Evolutionary conservation across 2,797 vertebrate genomes (phyloP).

Genomic region (Uromys caudimaculatus): DNA sequence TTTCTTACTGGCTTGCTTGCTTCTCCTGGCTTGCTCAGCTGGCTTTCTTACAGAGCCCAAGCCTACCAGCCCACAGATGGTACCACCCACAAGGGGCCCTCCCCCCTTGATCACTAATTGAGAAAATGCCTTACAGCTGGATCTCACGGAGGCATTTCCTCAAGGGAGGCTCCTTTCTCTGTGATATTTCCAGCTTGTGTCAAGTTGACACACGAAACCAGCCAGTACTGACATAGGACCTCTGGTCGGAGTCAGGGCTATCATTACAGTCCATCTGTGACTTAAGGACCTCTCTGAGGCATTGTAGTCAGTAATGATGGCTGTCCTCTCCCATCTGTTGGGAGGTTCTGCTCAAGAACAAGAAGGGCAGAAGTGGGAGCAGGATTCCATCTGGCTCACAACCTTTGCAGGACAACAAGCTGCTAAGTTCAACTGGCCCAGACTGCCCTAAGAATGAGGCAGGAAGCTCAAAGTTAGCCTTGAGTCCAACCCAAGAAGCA

Average conservation of each 20-base stretch:
- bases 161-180: too few relatives aligned
- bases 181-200: too few relatives aligned
- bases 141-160: too few relatives aligned
- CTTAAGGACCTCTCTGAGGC: background rate
- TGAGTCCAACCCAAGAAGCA: background rate
- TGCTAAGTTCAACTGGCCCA: background rate
- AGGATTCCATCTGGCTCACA: background rate
- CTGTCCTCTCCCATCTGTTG: background rate
- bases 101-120: too few relatives aligned
- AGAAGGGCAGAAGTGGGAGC: background rate
- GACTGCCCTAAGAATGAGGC: background rate
- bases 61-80: too few relatives aligned
- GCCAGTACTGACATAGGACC: background rate
- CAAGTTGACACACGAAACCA: too few relatives aligned
- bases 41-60: too few relatives aligned
- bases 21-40: too few relatives aligned
- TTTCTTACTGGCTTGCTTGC: too few relatives aligned
- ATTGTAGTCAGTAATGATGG: background rate
- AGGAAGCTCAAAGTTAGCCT: background rate
- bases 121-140: too few relatives aligned
- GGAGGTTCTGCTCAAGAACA: background rate
- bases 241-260: background rate
- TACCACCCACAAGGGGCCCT: too few relatives aligned
- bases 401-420: background rate
- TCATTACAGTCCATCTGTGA: background rate